Evolutionary conservation across 1,140 invertebrate genomes (phyloP), one percentile per base, ranked within the genome.

Genomic region (Triops longicaudatus): DNA sequence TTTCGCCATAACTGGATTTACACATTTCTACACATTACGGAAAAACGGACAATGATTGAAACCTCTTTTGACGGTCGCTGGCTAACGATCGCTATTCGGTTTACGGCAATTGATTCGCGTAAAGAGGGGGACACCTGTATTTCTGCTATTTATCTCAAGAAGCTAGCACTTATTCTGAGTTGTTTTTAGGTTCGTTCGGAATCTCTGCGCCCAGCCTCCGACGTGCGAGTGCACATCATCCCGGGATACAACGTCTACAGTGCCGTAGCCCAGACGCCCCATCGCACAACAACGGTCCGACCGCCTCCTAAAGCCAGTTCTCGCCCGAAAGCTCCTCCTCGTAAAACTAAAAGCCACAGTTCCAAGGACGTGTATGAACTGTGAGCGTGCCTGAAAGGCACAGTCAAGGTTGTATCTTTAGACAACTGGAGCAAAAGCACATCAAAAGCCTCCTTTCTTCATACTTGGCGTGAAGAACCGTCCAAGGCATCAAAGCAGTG

Each of bases 141-240:
- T 22, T 2, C 71, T 72, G 26, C 9, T 9, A 72, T n/a, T n/a
- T 9, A 27, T 26, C 9, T 27, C 73, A 43, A 41, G 44, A 37
- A 76, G 11, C 1, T 72, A 22, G 12, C 37, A 77, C 26, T 73
- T 14, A 31, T 63, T 12, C 28, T 75, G 5, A 11, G 1, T 28
- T 26, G 5, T 28, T 71, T 44, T 9, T 37, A 77, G 75, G 77
- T 78, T 17, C 31, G 74, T 17, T 43, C 41, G 41, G 77, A 77
- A 27, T 73, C 77, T 17, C 22, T 77, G 7, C 81, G 88, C 0
- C 86, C 88, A 1, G 84, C 88, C 0, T 86, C 88, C 7, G 90
- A 92, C 74, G 89, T 92, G 2, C 83, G 91, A 26, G 91, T 93
- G 2, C 92, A 93, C 81, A 92, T 93, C 42, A 91, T 93, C 81